Conservation (phyloP, 2,797 vertebrate genomes). For the Epinephelus coioides region DNA sequence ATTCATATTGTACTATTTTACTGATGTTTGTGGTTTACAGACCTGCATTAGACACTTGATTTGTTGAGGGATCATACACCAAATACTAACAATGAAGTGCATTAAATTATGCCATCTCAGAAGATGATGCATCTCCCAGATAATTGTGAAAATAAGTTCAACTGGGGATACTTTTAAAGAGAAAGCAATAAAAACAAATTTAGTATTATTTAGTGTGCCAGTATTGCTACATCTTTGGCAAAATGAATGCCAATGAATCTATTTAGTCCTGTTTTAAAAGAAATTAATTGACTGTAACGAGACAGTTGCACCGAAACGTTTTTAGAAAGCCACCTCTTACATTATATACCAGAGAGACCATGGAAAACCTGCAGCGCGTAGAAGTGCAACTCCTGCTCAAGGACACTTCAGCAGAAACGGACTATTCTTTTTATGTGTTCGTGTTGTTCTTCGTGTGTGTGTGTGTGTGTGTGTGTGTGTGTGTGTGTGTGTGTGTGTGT, state of each 20-base stretch:
- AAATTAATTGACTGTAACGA: background rate
- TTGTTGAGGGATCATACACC: conserved; percentile 13
- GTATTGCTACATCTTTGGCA: conserved; percentile 45
- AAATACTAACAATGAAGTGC: conserved; percentile 23
- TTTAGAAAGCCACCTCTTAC: conserved; percentile 13
- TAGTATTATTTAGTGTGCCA: conserved; percentile 14
- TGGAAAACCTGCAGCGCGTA: conserved; percentile 10
- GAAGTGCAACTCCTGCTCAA: conserved; percentile 36
- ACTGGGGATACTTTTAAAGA: conserved; percentile 45
- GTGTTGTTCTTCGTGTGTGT: conserved; percentile 3
- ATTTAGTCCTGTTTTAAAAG: conserved; percentile 6
- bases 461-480: background rate
- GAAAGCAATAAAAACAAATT: conserved; percentile 40
- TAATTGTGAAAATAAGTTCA: conserved; percentile 46
- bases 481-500: background rate
- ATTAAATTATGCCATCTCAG: conserved; percentile 29
- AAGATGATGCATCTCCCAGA: conserved; percentile 40
- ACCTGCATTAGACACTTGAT: conserved; percentile 2
- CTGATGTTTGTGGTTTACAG: conserved; percentile 9
- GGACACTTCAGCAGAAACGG: conserved; percentile 24
- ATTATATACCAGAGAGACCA: background rate
- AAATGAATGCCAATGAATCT: background rate
- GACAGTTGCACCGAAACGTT: conserved; percentile 7
- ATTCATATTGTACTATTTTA: conserved; percentile 19
- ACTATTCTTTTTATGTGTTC: conserved; percentile 16